Base-by-base conservation (phyloP, 2,888 invertebrate species). In the Eucera pruinosa region DNA sequence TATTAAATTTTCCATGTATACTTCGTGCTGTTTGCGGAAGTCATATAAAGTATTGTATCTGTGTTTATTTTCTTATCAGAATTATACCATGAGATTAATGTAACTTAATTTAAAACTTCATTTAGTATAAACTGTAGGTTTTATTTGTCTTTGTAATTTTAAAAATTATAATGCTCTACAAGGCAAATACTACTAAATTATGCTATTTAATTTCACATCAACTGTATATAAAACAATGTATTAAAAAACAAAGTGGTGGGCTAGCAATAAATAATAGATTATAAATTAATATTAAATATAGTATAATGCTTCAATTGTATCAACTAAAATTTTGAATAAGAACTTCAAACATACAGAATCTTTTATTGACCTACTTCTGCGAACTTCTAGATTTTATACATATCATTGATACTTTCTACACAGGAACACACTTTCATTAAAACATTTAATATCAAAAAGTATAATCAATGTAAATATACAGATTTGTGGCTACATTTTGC, bases 151-250 rank as follows among this genome's bases (percentile, higher is more conserved):
- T 20, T 41, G 45, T 61, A 57, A 45, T 20, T 13, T 41, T 50
- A 74, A 68, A 62, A 2, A 27, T 48, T 73, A 60, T 68, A 60
- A 68, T 66, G 52, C 50, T 72, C 57, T 33, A 18, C 33, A 23
- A 67, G 39, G 27, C 52, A 11, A 52, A 67, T 47, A n/a, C n/a
- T 50, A 27, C n/a, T 57, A 25, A 57, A 30, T n/a, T 39, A 48
- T 33, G 58, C 64, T 23, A 36, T 27, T 75, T 47, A 57, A 39
- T 48, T 61, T 64, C 65, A n/a, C 50, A 52, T 62, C 20, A 55
- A 60, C 20, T 77, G 71, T 77, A 79, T 60, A 72, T 78, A 78
- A 69, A 61, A 39, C 20, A 20, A 54, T 57, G 48, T 52, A 67
- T 25, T 55, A 50, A 47, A 41, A 64, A 50, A 39, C 36, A 43